Evolutionary conservation across 2,888 invertebrate species (phyloP), one percentile per base, ranked within the genome.

Genomic region (Pemphredon lugubris): DNA sequence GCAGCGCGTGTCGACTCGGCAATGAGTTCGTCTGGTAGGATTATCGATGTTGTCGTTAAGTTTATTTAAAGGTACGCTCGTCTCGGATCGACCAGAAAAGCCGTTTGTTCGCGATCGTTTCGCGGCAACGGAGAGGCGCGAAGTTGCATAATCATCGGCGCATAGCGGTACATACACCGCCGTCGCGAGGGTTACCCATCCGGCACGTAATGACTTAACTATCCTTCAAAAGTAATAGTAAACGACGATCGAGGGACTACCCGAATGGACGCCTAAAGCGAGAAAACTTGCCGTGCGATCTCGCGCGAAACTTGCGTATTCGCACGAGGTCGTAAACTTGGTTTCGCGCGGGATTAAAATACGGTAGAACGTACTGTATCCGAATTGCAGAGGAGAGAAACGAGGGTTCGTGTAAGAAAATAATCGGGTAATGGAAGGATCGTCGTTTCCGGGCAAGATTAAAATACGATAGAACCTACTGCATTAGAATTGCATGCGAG

Each of bases 61-160:
- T 66, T 67, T 67, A 58, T 59, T 67, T 50, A 45, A 40, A 59
- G 42, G 21, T 14, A 13, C 34, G 39, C 13, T 32, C 20, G 45
- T 64, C 11, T 64, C 11, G 37, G 32, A 40, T 57, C 48, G 32
- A 4, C 7, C 11, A 48, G 47, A 18, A 51, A 57, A 20, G 13
- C 44, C 7, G 44, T 13, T 37, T 23, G 59, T 54, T 39, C 47
- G 58, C 30, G 44, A 50, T 47, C 6, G 39, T 45, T 57, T 51
- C 9, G 44, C 54, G 18, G 39, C 48, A 50, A 58, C 63, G 53
- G 60, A 55, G 51, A 53, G 55, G 66, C 61, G 57, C 63, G 53
- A 74, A 76, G 71, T 78, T 80, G 80, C 78, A 75, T 73, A 80
- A 80, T 79, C 75, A 66, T 66, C 68, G 48, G 26, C 50, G 69